Evolutionary conservation across 2,888 invertebrate genomes (phyloP).

Genomic region (Archaeoteleia sp.): DNA sequence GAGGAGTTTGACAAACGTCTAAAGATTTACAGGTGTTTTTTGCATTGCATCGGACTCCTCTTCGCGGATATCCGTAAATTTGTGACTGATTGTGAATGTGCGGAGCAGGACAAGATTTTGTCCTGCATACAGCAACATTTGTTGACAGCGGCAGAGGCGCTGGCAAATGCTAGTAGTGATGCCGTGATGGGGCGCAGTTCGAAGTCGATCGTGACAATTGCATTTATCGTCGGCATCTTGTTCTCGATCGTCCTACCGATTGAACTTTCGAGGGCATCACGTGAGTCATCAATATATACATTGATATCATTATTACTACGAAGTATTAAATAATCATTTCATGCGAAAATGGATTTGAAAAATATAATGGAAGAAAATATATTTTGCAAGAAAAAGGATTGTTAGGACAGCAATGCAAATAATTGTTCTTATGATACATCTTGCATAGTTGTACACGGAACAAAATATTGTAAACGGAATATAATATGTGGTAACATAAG

Average conservation of each 20-base stretch:
- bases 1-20: background rate
- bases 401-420: too few relatives aligned
- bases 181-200: slow-evolving; percentile 58
- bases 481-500: too few relatives aligned
- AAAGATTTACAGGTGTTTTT: too few relatives aligned
- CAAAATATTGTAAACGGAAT: too few relatives aligned
- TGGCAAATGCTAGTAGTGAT: slow-evolving; percentile 51
- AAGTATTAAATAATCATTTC: slow-evolving; percentile 4
- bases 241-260: slow-evolving; percentile 53
- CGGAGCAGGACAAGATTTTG: slow-evolving; percentile 1
- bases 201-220: slow-evolving; percentile 54
- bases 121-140: slow-evolving; percentile 7
- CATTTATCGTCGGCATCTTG: slow-evolving; percentile 53
- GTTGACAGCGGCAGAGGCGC: slow-evolving; percentile 42
- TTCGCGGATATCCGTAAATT: too few relatives aligned
- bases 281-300: slow-evolving; percentile 48
- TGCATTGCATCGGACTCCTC: too few relatives aligned
- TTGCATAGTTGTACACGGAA: too few relatives aligned
- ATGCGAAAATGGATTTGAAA: background rate
- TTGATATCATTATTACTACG: too few relatives aligned
- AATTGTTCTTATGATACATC: too few relatives aligned
- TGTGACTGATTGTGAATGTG: too few relatives aligned
- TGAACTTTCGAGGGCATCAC: slow-evolving; percentile 54
- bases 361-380: too few relatives aligned
- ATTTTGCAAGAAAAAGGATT: too few relatives aligned